A percentile compares a stretch with the other conserved stretches of the same genome.
phyloP scores from a whole-genome alignment of 37 sponge, comb jelly and placozoan species.

The Aplysina aerophoba region DNA sequence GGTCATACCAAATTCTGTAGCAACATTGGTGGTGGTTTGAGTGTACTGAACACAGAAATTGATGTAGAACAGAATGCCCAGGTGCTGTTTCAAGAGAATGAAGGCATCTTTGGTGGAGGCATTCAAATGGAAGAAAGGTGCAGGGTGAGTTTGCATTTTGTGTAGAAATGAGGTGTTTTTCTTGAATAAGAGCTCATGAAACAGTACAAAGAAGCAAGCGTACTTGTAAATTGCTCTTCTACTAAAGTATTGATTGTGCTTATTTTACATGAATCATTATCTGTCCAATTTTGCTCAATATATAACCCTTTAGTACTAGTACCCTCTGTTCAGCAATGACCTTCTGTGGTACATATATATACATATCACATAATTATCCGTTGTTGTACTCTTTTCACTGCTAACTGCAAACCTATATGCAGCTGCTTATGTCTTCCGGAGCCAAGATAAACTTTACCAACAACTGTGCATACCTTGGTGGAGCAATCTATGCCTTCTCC shows the following conservation, averaged over 20 bases:
- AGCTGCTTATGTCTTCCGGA: conserved; percentile 51
- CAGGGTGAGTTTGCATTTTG: conserved; percentile 47
- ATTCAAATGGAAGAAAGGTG: conserved; percentile 75
- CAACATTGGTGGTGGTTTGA: conserved; percentile 76
- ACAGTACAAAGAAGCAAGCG: too few relatives aligned
- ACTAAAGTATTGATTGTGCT: too few relatives aligned
- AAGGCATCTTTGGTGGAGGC: conserved; percentile 78
- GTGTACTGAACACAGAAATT: conserved; percentile 64
- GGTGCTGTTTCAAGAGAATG: conserved; percentile 54
- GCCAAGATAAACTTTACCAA: conserved; percentile 39
- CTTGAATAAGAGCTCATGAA: too few relatives aligned
- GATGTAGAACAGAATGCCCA: conserved; percentile 11
- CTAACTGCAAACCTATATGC: too few relatives aligned
- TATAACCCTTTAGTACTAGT: too few relatives aligned
- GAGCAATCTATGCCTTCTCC: conserved; percentile 65
- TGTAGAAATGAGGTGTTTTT: not conserved
- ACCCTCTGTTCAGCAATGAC: too few relatives aligned
- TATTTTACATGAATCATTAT: too few relatives aligned
- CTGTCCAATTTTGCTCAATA: too few relatives aligned
- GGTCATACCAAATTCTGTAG: conserved; percentile 52
- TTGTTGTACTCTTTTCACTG: too few relatives aligned
- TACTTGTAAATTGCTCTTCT: too few relatives aligned
- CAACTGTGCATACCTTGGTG: conserved; percentile 68
- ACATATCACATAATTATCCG: too few relatives aligned
- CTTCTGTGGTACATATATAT: too few relatives aligned